These are phyloP conservation scores for Sparidentex hasta DNA, from an alignment of 2,797 vertebrate species.

Conservation along the genomic window DNA sequence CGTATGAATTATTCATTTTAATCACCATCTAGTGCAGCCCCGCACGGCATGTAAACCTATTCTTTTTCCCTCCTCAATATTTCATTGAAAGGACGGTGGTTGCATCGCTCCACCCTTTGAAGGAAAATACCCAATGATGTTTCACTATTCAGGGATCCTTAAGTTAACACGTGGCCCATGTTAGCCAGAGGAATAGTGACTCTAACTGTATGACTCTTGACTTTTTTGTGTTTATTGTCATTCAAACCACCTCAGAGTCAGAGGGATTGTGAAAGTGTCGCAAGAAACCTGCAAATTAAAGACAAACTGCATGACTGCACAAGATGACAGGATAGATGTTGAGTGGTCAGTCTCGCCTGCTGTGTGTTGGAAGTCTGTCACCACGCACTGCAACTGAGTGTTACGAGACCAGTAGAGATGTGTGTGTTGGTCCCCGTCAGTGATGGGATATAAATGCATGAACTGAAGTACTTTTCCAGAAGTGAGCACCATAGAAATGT, in stretches of 20 bases:
- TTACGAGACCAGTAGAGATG: not conserved
- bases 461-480: too few relatives aligned
- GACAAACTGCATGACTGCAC: conserved; percentile 25
- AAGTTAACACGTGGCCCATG: not conserved
- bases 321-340: conserved; percentile 1
- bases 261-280: not conserved
- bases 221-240: not conserved
- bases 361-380: conserved; percentile 19
- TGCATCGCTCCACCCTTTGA: conserved; percentile 15
- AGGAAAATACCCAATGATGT: conserved; percentile 1
- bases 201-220: not conserved
- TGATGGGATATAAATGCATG: too few relatives aligned
- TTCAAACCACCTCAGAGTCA: not conserved
- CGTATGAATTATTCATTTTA: conserved; percentile 81
- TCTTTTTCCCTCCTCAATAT: conserved; percentile 80
- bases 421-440: too few relatives aligned
- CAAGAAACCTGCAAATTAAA: conserved; percentile 36
- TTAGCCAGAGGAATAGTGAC: not conserved
- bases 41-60: conserved; percentile 73
- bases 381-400: not conserved
- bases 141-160: conserved; percentile 1
- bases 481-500: too few relatives aligned
- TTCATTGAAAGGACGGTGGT: conserved; percentile 65
- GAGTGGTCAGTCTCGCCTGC: conserved; percentile 15
- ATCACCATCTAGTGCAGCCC: conserved; percentile 59